Evolutionary conservation across 2,888 invertebrate genomes (phyloP).

Genomic region (Trichopoda pennipes): DNA sequence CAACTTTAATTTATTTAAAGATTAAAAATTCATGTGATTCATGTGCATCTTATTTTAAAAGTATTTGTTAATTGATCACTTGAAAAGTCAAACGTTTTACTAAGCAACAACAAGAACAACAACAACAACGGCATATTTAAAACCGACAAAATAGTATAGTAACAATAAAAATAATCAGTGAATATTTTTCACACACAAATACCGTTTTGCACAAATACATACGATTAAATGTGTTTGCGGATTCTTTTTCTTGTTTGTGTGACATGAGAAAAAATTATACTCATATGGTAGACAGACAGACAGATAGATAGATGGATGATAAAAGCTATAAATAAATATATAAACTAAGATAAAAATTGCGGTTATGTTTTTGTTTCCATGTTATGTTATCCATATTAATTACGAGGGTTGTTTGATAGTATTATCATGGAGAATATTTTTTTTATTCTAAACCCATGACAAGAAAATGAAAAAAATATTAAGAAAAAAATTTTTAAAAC

Average conservation of each 20-base stretch:
- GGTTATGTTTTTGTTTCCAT: not conserved
- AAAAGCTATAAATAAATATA: constrained; percentile 26
- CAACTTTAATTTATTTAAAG: not conserved
- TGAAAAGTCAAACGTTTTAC: constrained; percentile 39
- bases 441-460: no score
- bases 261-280: constrained; percentile 41
- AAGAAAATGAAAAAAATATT: no score
- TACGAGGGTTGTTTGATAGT: no score
- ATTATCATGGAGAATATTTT: no score
- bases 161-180: constrained; percentile 6
- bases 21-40: constrained; percentile 38
- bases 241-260: constrained; percentile 34
- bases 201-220: constrained; percentile 51
- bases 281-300: constrained; percentile 4
- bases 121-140: not conserved
- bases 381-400: no score
- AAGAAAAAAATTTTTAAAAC: no score
- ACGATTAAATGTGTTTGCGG: constrained; percentile 26
- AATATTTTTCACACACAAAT: constrained; percentile 54
- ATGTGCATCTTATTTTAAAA: constrained; percentile 35
- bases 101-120: constrained; percentile 10
- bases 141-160: not conserved
- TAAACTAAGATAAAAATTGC: constrained; percentile 3
- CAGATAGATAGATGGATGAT: not conserved
- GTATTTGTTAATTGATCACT: constrained; percentile 49